Base-by-base conservation (phyloP, 1,140 invertebrate species). In the Nymphalis io region DNA sequence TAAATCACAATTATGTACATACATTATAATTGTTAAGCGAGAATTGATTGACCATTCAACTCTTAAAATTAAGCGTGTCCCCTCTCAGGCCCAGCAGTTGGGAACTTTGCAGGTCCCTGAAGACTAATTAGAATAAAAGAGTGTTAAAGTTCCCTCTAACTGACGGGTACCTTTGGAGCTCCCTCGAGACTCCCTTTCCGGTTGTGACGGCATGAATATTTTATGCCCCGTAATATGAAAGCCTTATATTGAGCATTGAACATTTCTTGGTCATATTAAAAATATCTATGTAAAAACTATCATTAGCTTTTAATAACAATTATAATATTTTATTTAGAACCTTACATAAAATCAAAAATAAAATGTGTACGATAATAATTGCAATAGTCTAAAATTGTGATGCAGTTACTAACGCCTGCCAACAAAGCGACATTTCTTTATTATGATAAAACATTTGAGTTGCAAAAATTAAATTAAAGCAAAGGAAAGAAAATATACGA, bases 51-150 rank as follows among this genome's bases (percentile, higher is more conserved):
- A 68, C 61, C 39, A 27, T 57, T 16, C 51, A 63, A 63, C 40
- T 68, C 68, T 55, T 65, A 20, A 62, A 67, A 67, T 62, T 68
- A 61, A 46, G 39, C 13, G 40, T 61, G 66, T 73, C 73, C 70
- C n/a, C 68, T 65, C 38, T 27, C 40, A 58, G 66, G 60, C 33
- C 79, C 78, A 51, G 69, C 70, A 55, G 63, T 76, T 62, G 60
- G 59, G 46, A 68, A 71, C 57, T 72, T 63, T 68, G 63, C 70
- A 84, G 76, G 82, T 84, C 65, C 75, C 82, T 40, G 59, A 79
- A 75, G 81, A 72, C 74, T 86, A 89, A 87, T 89, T 87, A 85
- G 79, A 83, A 82, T 86, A 87, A 84, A 87, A 86, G 82, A 89
- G 84, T 86, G 83, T 82, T 84, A 85, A 87, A 86, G 76, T 86